Conservation (phyloP, 2,888 invertebrate genomes). For the Metacarcinus magister region DNA sequence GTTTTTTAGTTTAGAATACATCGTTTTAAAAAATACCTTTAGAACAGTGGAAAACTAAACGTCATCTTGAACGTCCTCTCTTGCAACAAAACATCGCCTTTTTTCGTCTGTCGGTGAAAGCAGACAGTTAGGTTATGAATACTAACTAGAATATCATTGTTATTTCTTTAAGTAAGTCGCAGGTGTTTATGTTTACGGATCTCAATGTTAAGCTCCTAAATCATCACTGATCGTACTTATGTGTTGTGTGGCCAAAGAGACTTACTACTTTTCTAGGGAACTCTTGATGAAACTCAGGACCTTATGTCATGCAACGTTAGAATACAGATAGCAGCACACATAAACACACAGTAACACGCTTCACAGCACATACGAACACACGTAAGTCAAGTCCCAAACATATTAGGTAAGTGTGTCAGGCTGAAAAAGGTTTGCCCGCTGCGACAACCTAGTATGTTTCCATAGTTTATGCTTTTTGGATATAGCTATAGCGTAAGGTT, state of each 20-base stretch:
- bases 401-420: neutral
- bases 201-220: neutral
- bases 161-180: neutral
- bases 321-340: neutral
- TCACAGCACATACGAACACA: neutral
- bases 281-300: neutral
- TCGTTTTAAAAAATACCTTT: neutral
- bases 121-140: neutral
- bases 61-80: neutral
- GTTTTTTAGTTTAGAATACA: neutral
- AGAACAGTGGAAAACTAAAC: neutral
- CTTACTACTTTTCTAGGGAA: no score
- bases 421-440: neutral
- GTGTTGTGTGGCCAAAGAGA: no score
- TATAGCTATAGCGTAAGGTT: neutral
- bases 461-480: neutral
- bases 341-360: neutral
- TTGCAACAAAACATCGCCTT: neutral
- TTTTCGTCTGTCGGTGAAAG: neutral
- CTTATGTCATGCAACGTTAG: neutral
- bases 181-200: neutral
- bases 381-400: neutral
- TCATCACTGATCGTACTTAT: no score
- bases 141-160: neutral
- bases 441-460: neutral